Evolutionary conservation across 2,113 vertebrate genomes (phyloP).

Genomic region (Dromaius novaehollandiae): DNA sequence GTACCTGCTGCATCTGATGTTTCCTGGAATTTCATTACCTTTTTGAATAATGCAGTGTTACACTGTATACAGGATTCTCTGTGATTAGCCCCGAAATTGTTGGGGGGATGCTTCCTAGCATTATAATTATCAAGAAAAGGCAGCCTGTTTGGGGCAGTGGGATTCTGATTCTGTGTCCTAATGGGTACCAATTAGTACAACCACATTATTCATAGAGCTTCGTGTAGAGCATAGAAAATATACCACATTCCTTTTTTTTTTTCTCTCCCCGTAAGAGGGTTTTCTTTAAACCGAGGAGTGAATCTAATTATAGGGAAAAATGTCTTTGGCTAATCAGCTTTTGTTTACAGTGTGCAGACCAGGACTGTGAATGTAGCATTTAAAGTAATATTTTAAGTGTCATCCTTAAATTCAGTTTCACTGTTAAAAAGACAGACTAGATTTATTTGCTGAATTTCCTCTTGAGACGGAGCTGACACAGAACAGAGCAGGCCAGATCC

Average conservation of each 20-base stretch:
- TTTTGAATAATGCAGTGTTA: slow-evolving; percentile 73
- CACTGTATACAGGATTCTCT: neutral
- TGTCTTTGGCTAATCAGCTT: slow-evolving; percentile 48
- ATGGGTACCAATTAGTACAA: slow-evolving; percentile 59
- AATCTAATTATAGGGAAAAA: slow-evolving; percentile 35
- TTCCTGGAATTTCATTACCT: slow-evolving; percentile 81
- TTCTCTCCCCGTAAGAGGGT: neutral
- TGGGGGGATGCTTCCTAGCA: neutral
- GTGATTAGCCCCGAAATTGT: slow-evolving; percentile 58
- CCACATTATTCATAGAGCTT: neutral
- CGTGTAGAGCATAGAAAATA: neutral
- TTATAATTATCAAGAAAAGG: slow-evolving; percentile 14
- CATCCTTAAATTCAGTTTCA: neutral
- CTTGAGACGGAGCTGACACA: neutral
- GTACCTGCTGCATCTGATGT: slow-evolving; percentile 81
- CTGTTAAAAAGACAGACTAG: neutral
- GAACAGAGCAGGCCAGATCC: neutral
- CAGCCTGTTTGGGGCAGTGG: neutral
- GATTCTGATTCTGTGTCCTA: slow-evolving; percentile 42
- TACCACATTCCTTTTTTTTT: neutral
- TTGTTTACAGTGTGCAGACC: slow-evolving; percentile 36
- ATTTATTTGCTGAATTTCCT: neutral
- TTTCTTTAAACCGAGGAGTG: neutral
- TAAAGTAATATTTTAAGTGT: slow-evolving; percentile 24
- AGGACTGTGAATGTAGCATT: slow-evolving; percentile 10